Evolutionary conservation across 2,797 vertebrate species (phyloP).

Genomic region (Dipus sagitta): DNA sequence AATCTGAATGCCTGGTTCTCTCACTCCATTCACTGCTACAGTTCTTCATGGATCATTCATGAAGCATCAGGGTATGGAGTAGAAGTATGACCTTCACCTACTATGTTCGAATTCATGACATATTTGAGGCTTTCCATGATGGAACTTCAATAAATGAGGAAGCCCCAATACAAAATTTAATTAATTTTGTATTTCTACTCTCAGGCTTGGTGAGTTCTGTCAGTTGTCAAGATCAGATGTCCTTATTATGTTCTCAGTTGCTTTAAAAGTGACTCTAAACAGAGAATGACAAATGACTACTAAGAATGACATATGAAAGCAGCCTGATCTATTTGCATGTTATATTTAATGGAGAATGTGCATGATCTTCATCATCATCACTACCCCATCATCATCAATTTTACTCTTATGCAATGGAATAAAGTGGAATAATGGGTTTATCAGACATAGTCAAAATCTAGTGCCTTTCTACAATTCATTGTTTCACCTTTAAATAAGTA

Average conservation of each 20-base stretch:
- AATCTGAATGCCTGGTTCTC: not conserved
- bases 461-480: not conserved
- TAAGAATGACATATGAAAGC: not conserved
- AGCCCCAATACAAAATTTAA: not conserved
- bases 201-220: not conserved
- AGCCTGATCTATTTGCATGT: too few species aligned
- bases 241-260: not conserved
- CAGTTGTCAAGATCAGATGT: not conserved
- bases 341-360: not conserved
- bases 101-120: not conserved
- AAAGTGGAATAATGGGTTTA: not conserved
- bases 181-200: not conserved
- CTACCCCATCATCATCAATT: not conserved
- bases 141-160: not conserved
- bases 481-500: not conserved
- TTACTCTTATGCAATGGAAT: not conserved
- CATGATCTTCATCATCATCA: not conserved
- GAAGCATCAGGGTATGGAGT: not conserved
- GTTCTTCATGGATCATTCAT: not conserved
- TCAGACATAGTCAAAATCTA: not conserved
- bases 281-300: not conserved
- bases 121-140: not conserved
- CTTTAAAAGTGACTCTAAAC: not conserved
- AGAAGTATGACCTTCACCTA: not conserved
- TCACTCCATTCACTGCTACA: not conserved